Conservation (phyloP, 2,113 vertebrate genomes). For the Myiopsitta monachus region DNA sequence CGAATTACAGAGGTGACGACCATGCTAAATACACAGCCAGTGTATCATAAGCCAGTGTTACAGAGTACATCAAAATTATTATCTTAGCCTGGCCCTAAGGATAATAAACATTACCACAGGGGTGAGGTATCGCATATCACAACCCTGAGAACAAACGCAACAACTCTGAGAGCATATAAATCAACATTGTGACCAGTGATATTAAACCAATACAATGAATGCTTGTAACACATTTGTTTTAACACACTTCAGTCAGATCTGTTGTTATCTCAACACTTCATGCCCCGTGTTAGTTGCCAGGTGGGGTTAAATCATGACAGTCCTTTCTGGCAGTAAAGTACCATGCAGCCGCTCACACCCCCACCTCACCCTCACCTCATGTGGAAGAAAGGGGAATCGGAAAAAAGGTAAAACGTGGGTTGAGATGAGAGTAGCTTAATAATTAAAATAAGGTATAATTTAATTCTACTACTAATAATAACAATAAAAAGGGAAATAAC, state of each 20-base stretch:
- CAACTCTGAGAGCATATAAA: not conserved
- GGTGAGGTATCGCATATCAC: not conserved
- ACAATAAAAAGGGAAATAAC: not conserved
- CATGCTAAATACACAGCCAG: not conserved
- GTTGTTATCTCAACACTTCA: not conserved
- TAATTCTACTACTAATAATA: not conserved
- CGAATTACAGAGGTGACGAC: not conserved
- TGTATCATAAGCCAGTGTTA: not conserved
- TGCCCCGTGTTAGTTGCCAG: not conserved
- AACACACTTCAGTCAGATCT: not conserved
- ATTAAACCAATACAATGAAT: not conserved
- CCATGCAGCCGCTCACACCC: not conserved
- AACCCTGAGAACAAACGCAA: not conserved
- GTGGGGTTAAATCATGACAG: not conserved
- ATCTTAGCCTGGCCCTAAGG: not conserved
- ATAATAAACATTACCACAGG: not conserved
- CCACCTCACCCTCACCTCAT: not conserved
- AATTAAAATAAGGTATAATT: not conserved
- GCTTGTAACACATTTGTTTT: not conserved
- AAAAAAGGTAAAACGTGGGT: not conserved
- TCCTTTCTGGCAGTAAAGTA: not conserved
- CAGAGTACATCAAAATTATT: not conserved
- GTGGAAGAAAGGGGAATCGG: not conserved
- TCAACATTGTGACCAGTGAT: not conserved
- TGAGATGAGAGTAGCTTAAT: not conserved